Evolutionary conservation across 2,797 vertebrate genomes (phyloP).

Genomic region (Xyrichtys novacula): DNA sequence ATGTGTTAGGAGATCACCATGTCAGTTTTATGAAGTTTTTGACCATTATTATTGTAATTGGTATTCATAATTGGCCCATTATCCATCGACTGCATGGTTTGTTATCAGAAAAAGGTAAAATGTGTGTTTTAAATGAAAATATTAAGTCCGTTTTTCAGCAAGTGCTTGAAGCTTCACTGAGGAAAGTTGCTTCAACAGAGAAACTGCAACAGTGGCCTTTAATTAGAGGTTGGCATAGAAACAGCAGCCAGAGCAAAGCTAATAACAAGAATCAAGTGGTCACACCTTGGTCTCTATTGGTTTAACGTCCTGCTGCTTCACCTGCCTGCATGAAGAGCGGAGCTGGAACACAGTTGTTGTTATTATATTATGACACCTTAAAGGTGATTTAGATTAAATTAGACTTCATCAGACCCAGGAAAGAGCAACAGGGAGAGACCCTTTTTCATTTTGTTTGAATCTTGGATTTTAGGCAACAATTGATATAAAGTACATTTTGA

Average conservation of each 20-base stretch:
- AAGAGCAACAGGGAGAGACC: background rate
- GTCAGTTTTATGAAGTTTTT: too few relatives aligned
- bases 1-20: background rate
- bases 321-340: constrained; percentile 17
- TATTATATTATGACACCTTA: constrained; percentile 27
- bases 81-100: background rate
- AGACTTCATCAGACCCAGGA: constrained; percentile 3
- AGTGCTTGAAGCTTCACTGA: background rate
- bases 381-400: constrained; percentile 8
- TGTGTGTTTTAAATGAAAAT: too few relatives aligned
- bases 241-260: constrained; percentile 49
- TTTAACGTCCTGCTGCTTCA: constrained; percentile 38
- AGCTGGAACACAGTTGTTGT: constrained; percentile 29
- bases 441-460: too few relatives aligned
- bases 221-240: constrained; percentile 72
- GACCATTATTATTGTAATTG: too few relatives aligned
- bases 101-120: too few relatives aligned
- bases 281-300: constrained; percentile 32
- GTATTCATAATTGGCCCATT: background rate
- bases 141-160: too few relatives aligned
- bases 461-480: too few relatives aligned
- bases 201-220: constrained; percentile 45
- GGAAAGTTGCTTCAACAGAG: constrained; percentile 17
- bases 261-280: constrained; percentile 56
- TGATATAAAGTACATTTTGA: background rate